A percentile compares a stretch with the other conserved stretches of the same genome.
Evolutionary conservation across 2,797 vertebrate species (phyloP).

Genomic region (Enteromius argenteus): DNA sequence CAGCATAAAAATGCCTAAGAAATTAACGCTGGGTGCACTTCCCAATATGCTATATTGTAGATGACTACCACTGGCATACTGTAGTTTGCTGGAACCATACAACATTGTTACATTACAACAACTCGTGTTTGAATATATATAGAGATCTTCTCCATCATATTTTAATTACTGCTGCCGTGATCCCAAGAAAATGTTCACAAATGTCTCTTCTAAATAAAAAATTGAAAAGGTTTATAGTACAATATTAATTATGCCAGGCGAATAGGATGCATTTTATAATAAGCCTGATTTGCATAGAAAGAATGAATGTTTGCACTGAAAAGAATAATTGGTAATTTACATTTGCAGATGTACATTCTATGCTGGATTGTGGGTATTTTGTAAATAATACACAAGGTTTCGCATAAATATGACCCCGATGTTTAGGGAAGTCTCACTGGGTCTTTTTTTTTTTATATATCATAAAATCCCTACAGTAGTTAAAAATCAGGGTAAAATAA

Average conservation of each 20-base stretch:
- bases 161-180: neutral
- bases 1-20: neutral
- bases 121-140: neutral
- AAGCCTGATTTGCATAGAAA: slow-evolving; percentile 10
- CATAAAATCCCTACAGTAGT: neutral
- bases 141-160: neutral
- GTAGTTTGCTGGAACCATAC: neutral
- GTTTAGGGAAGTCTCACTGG: neutral
- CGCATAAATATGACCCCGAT: neutral
- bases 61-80: neutral
- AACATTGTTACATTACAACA: neutral
- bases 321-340: neutral
- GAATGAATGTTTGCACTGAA: neutral
- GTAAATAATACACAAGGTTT: neutral
- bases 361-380: neutral
- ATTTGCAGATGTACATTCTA: neutral
- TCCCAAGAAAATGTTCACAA: neutral
- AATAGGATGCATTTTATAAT: neutral
- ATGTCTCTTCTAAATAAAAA: slow-evolving; percentile 10
- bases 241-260: neutral
- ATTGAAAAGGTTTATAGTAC: neutral
- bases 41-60: neutral
- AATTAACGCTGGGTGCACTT: neutral
- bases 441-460: neutral
- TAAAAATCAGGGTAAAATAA: neutral